A percentile compares a stretch with the other conserved stretches of the same genome.
These are phyloP conservation scores for Leptopilina boulardi DNA, from an alignment of 1,140 invertebrate species.

Conservation along the genomic window DNA sequence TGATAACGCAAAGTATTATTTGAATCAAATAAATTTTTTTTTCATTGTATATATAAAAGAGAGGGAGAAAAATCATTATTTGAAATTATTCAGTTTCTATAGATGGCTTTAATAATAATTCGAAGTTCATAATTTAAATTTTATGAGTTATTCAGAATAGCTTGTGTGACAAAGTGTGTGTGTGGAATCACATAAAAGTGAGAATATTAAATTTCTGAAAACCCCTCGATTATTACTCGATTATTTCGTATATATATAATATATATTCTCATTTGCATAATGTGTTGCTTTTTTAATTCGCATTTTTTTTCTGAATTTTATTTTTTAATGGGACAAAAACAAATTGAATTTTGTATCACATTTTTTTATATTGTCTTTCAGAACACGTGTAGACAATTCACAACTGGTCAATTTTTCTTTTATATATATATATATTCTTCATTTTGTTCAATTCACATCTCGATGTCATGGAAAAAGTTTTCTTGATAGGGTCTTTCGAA, in stretches of 20 bases:
- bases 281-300: too few species aligned
- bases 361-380: constrained; percentile 12
- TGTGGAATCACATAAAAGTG: background rate
- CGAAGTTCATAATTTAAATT: background rate
- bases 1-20: too few species aligned
- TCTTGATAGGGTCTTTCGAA: background rate
- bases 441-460: background rate
- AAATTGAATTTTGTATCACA: too few species aligned
- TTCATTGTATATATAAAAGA: too few species aligned
- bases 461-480: background rate
- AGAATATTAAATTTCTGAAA: background rate
- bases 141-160: background rate
- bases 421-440: background rate
- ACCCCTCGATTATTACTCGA: background rate
- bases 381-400: background rate
- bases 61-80: too few species aligned
- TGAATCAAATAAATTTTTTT: too few species aligned
- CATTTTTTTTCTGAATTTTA: too few species aligned
- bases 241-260: too few species aligned
- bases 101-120: background rate
- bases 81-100: background rate
- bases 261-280: too few species aligned
- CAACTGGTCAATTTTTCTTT: constrained; percentile 5
- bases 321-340: too few species aligned
- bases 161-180: background rate